phyloP scores from a whole-genome alignment of 1,140 invertebrate genomes.

The Papilio dardanus region DNA sequence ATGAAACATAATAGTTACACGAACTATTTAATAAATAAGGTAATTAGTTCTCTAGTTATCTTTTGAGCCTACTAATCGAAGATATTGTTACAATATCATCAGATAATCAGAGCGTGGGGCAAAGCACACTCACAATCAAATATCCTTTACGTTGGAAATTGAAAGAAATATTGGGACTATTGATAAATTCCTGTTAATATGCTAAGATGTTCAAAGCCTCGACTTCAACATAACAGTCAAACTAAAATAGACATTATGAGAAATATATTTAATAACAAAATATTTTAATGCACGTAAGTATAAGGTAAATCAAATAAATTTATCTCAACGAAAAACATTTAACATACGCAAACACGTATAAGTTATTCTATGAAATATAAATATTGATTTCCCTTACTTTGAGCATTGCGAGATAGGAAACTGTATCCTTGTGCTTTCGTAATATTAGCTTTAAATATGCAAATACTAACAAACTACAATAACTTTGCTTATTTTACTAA shows the following conservation, averaged over 20 bases:
- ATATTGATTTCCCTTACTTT: conserved; percentile 26
- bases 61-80: too few relatives aligned
- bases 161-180: too few relatives aligned
- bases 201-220: background rate
- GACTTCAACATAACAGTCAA: background rate
- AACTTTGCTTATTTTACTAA: conserved; percentile 35
- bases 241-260: background rate
- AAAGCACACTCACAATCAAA: too few relatives aligned
- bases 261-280: background rate
- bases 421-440: conserved; percentile 36
- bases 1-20: background rate
- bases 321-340: conserved; percentile 26
- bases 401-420: conserved; percentile 27
- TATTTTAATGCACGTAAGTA: conserved; percentile 3
- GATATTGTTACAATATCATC: too few relatives aligned
- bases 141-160: too few relatives aligned
- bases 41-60: background rate
- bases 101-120: too few relatives aligned
- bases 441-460: conserved; percentile 35
- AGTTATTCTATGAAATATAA: conserved; percentile 22
- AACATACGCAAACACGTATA: conserved; percentile 18
- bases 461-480: conserved; percentile 34
- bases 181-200: background rate
- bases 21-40: too few relatives aligned
- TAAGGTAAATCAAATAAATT: conserved; percentile 29